Conservation (phyloP, 2,797 vertebrate species). For the Pelochelys cantorii region DNA sequence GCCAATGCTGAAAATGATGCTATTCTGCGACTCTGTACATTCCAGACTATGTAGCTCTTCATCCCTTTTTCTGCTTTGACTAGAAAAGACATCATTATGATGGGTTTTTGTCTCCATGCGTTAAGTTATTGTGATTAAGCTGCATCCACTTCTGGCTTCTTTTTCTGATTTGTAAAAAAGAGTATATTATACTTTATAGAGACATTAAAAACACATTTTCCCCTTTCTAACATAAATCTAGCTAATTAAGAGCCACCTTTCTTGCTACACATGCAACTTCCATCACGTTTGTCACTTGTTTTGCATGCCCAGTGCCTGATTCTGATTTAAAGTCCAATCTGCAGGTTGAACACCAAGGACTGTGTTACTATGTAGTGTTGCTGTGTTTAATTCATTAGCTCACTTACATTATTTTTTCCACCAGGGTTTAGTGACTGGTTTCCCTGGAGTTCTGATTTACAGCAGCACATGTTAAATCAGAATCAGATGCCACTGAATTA, state of each 20-base stretch:
- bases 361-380: background rate
- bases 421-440: background rate
- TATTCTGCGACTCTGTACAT: conserved; percentile 63
- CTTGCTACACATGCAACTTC: background rate
- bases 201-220: conserved; percentile 44
- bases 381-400: background rate
- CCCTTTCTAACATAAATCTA: conserved; percentile 56
- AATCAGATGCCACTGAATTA: background rate
- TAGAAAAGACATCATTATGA: conserved; percentile 5
- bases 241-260: conserved; percentile 60
- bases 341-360: background rate
- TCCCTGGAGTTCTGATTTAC: background rate
- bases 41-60: conserved; percentile 33
- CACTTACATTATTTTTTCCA: background rate
- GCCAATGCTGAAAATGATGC: background rate
- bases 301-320: background rate
- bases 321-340: background rate
- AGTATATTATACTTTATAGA: conserved; percentile 20
- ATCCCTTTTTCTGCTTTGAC: conserved; percentile 55
- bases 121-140: conserved; percentile 51
- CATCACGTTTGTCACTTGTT: background rate
- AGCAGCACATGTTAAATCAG: background rate
- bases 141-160: conserved; percentile 50
- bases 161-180: conserved; percentile 35
- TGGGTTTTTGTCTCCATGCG: conserved; percentile 21